Conservation (phyloP, 2,797 vertebrate genomes). For the Macropus fuliginosus region DNA sequence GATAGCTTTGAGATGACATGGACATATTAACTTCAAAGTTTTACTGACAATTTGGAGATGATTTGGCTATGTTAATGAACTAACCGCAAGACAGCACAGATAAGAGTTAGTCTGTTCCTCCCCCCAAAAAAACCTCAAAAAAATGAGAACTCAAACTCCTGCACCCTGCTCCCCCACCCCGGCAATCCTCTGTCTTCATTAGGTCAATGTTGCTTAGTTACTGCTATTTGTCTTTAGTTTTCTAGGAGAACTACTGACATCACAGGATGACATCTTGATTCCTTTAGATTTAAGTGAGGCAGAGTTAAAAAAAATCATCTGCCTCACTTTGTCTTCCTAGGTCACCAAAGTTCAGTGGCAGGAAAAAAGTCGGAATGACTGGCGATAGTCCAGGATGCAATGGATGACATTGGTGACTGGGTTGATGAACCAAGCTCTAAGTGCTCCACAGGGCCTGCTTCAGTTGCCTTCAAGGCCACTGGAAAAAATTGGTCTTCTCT, state of each 20-base stretch:
- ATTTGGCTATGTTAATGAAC: background rate
- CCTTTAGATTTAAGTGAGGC: background rate
- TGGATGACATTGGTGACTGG: background rate
- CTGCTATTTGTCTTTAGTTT: background rate
- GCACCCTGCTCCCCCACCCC: background rate
- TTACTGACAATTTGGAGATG: background rate
- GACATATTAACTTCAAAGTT: background rate
- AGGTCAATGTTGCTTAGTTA: background rate
- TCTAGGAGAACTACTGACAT: background rate
- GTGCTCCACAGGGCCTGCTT: background rate
- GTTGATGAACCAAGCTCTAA: background rate
- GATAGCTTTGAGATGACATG: background rate
- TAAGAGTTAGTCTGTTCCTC: background rate
- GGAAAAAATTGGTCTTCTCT: background rate
- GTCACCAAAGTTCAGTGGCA: background rate
- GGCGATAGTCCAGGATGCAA: background rate
- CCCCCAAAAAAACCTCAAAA: background rate
- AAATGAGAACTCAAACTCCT: background rate
- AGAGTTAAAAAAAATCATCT: background rate
- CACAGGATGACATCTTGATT: background rate
- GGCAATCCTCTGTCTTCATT: background rate
- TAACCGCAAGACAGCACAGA: background rate
- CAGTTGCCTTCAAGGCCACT: background rate
- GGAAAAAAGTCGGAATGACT: background rate
- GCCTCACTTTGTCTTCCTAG: background rate